Conservation (phyloP, 2,888 invertebrate species). For the Camponotus fellah region DNA sequence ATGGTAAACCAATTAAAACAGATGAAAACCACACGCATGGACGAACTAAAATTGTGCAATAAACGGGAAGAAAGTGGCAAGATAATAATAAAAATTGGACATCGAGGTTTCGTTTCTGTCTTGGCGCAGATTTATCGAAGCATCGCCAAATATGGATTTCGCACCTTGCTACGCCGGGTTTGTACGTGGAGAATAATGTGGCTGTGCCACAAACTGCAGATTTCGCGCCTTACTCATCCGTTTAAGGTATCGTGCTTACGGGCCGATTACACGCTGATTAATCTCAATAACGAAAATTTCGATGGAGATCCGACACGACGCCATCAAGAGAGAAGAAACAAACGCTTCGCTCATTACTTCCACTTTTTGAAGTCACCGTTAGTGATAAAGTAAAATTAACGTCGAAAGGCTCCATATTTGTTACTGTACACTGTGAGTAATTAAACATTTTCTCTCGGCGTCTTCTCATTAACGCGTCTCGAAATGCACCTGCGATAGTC, state of each 20-base stretch:
- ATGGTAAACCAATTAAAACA: conserved; percentile 32
- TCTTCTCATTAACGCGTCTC: conserved; percentile 22
- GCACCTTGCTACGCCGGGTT: conserved; percentile 74
- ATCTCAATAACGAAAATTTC: conserved; percentile 82
- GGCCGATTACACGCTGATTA: conserved; percentile 80
- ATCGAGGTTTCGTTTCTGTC: conserved; percentile 66
- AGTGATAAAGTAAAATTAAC: conserved; percentile 62
- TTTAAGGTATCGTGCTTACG: conserved; percentile 76
- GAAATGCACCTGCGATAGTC: not conserved
- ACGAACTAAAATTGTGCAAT: conserved; percentile 1
- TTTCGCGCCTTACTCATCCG: conserved; percentile 77
- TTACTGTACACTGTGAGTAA: conserved; percentile 48
- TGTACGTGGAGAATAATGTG: conserved; percentile 67
- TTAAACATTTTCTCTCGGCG: conserved; percentile 63
- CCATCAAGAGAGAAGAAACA: conserved; percentile 39
- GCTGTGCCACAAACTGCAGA: conserved; percentile 77
- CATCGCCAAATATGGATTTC: conserved; percentile 80
- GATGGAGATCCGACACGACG: conserved; percentile 25
- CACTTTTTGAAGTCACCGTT: conserved; percentile 29
- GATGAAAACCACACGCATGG: not conserved
- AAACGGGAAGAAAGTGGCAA: conserved; percentile 48
- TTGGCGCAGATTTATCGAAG: conserved; percentile 79
- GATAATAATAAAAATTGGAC: conserved; percentile 47
- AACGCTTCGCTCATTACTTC: conserved; percentile 50
- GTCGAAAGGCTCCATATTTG: conserved; percentile 31